These are phyloP conservation scores for Megalonaias nervosa DNA, from an alignment of 1,140 invertebrate genomes.

Conservation along the genomic window DNA sequence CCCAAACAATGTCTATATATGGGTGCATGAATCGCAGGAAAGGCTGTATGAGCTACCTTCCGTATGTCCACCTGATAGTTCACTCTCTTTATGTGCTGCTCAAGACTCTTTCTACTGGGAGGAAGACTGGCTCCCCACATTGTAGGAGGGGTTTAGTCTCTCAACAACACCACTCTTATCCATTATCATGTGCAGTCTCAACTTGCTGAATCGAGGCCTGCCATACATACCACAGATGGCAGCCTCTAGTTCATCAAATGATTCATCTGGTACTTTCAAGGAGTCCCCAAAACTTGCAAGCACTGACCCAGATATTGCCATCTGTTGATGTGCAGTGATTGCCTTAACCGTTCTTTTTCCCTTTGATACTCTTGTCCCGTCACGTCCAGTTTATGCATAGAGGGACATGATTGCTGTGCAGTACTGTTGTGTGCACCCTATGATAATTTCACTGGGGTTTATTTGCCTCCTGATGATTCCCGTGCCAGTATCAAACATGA, in stretches of 20 bases:
- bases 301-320: neutral
- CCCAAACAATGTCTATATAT: neutral
- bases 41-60: neutral
- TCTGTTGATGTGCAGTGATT: neutral
- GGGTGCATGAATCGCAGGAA: neutral
- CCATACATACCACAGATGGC: conserved; percentile 7
- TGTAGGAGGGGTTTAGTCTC: neutral
- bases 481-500: conserved; percentile 38
- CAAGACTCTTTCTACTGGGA: neutral
- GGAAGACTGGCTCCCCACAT: neutral
- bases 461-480: conserved; percentile 28
- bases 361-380: neutral
- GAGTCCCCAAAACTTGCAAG: neutral
- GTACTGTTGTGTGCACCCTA: neutral
- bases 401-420: neutral
- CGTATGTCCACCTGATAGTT: conserved; percentile 9
- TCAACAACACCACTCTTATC: neutral
- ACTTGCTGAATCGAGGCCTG: neutral
- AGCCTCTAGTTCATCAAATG: neutral
- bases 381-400: neutral
- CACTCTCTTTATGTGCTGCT: conserved; percentile 11
- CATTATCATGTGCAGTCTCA: conserved; percentile 10
- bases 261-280: neutral
- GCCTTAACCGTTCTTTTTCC: neutral
- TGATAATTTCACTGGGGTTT: conserved; percentile 1